Evolutionary conservation across 2,797 vertebrate genomes (phyloP).

Genomic region (Characodon lateralis): DNA sequence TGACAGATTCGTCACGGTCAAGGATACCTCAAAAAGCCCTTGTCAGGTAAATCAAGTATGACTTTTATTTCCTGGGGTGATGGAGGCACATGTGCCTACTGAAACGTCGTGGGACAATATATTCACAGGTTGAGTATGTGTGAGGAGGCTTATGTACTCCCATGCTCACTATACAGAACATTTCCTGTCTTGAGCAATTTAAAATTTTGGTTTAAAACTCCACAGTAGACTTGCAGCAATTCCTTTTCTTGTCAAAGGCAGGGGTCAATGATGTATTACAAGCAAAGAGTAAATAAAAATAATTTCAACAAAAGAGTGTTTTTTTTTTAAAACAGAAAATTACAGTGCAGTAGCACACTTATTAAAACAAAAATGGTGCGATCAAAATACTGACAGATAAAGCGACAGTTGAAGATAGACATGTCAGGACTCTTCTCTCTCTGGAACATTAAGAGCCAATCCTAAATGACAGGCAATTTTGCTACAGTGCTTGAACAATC

Average conservation of each 20-base stretch:
- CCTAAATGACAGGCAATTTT: not conserved
- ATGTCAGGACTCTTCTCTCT: not conserved
- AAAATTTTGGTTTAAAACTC: not conserved
- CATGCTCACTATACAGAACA: not conserved
- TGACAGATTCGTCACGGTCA: slow-evolving; percentile 53
- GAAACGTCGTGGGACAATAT: slow-evolving; percentile 57
- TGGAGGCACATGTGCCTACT: slow-evolving; percentile 55
- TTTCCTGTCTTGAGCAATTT: not conserved
- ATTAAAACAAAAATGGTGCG: not conserved
- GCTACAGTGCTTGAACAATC: not conserved
- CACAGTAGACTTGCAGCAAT: not conserved
- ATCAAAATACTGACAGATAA: not conserved
- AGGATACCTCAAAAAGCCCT: slow-evolving; percentile 75
- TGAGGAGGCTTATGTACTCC: slow-evolving; percentile 14
- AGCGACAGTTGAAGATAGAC: not conserved
- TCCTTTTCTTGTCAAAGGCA: slow-evolving; percentile 4
- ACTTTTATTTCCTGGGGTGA: slow-evolving; percentile 80
- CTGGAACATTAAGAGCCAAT: not conserved
- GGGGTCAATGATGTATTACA: slow-evolving; percentile 5
- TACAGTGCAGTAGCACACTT: not conserved
- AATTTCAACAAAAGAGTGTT: not conserved
- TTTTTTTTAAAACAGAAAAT: not conserved
- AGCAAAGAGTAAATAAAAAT: slow-evolving; percentile 7
- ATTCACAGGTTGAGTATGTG: slow-evolving; percentile 29
- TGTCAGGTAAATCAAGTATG: slow-evolving; percentile 80